Base-by-base conservation (phyloP, 2,797 vertebrate genomes). In the Melanogrammus aeglefinus region DNA sequence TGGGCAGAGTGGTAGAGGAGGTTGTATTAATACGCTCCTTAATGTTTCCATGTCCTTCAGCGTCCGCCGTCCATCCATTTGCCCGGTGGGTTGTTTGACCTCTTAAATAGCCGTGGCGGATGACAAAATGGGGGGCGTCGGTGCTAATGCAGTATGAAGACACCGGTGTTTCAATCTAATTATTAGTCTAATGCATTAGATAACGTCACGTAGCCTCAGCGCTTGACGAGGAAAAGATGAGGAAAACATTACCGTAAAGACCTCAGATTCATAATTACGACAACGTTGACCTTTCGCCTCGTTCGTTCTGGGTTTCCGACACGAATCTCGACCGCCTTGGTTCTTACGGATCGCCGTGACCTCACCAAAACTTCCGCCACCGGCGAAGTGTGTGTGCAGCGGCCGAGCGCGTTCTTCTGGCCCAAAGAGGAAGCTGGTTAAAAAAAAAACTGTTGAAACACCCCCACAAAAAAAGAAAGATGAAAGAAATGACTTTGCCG, bases 251-350 rank as follows among this genome's bases (percentile, higher is more conserved):
- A 31, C 29, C 21, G 51, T 81, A n/a, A 85, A 88, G 87, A 86
- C 82, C 80, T 83, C 76, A 88, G 88, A 88, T 90, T 91, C 85
- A 91, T 93, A 93, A 95, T 94, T 94, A 92, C 91, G 93, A 92
- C 89, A 91, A 89, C 87, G 93, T 94, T 94, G 94, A 94, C 94
- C 93, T 94, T 90, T 93, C n/a, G 90, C 88, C 92, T 90, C 87
- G 83, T 88, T 91, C 89, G 90, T 92, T 93, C 86, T 91, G 85
- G 86, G 79, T 82, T 86, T 88, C 84, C 47, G 16, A 18, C 13
- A 6, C 14, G 16, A 51, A 51, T 18, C 47, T n/a, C 21, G 21
- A 78, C 84, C 82, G 85, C 76, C 29, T 31, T 31, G 85, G 90
- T 88, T 91, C 87, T 86, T 88, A 84, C 84, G 18, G 79, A 88